These are phyloP conservation scores for Cremastobaeus sp. DNA, from an alignment of 2,888 invertebrate genomes.

Conservation along the genomic window DNA sequence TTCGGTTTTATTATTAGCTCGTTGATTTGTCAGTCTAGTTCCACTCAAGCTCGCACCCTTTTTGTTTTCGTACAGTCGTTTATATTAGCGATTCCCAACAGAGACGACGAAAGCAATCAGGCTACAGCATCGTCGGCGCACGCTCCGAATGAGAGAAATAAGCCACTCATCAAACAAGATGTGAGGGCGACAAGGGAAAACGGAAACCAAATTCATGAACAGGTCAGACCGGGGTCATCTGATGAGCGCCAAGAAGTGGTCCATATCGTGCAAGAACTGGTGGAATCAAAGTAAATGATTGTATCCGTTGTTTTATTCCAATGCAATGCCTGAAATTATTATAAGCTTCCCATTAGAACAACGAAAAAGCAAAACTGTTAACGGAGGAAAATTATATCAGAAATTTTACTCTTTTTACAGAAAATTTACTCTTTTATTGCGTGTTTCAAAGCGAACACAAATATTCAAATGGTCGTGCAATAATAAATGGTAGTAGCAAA, in stretches of 20 bases:
- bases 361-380: no score
- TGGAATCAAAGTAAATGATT: slow-evolving; percentile 68
- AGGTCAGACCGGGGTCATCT: slow-evolving; percentile 28
- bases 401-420: no score
- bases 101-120: neutral
- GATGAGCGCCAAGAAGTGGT: slow-evolving; percentile 46
- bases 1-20: neutral
- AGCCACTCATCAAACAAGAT: neutral
- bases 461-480: no score
- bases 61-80: slow-evolving; percentile 10
- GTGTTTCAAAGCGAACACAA: no score
- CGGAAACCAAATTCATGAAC: slow-evolving; percentile 19
- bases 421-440: neutral
- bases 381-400: no score
- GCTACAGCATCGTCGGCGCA: neutral
- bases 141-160: slow-evolving; percentile 4
- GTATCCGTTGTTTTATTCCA: no score
- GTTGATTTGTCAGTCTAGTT: neutral
- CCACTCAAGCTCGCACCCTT: no score
- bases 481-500: no score
- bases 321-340: no score
- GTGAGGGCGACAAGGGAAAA: neutral
- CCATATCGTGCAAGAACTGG: slow-evolving; percentile 67
- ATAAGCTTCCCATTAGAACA: no score
- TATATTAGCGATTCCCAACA: neutral